phyloP scores from a whole-genome alignment of 1,140 invertebrate genomes.

The Dendroctonus ponderosae region DNA sequence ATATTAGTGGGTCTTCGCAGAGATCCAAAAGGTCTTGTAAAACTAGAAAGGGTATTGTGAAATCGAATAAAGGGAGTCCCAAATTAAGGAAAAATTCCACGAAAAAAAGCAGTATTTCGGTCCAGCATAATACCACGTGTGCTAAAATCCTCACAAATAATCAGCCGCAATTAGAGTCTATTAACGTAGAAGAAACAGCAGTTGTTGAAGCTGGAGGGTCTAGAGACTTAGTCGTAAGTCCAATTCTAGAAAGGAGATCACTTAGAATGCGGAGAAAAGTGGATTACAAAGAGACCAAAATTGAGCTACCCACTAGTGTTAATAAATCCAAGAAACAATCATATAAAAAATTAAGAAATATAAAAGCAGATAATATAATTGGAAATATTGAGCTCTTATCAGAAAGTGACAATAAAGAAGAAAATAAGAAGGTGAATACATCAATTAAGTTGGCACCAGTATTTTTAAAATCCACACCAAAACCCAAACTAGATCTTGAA shows the following conservation, averaged over 20 bases:
- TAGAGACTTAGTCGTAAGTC: not conserved
- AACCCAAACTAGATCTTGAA: conserved; percentile 55
- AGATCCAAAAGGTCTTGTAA: not conserved
- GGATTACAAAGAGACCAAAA: not conserved
- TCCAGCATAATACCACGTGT: not conserved
- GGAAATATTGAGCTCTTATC: conserved; percentile 25
- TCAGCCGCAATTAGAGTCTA: not conserved
- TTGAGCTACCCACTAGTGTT: not conserved
- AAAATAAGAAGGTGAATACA: conserved; percentile 42
- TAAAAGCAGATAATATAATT: conserved; percentile 12
- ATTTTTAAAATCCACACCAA: conserved; percentile 55
- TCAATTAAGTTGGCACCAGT: conserved; percentile 56
- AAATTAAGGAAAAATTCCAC: not conserved
- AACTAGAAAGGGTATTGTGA: not conserved
- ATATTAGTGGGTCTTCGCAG: conserved; percentile 22
- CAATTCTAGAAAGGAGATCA: not conserved
- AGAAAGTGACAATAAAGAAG: conserved; percentile 26
- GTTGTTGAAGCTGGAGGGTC: not conserved
- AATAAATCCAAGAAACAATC: conserved; percentile 7
- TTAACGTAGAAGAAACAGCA: not conserved
- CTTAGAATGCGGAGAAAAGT: not conserved
- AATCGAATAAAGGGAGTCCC: not conserved
- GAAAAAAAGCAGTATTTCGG: not conserved
- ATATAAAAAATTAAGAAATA: not conserved
- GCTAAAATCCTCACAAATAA: not conserved